Conservation (phyloP, 2,113 vertebrate species). For the Henicopernis longicauda region DNA sequence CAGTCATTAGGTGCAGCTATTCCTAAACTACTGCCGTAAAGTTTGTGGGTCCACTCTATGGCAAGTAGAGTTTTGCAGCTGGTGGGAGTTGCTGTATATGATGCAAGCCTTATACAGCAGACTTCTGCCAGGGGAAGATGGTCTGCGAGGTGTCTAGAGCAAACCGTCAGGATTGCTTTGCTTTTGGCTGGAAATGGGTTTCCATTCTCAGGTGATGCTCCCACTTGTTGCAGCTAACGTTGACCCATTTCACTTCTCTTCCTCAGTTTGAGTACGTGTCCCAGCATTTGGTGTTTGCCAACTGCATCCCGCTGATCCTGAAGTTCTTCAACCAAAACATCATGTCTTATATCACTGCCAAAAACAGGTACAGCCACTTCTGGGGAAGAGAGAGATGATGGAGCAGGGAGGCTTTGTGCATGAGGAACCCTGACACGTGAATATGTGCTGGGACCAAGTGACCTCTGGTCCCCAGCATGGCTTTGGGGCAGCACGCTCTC, state of each 20-base stretch:
- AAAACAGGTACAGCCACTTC: constrained; percentile 83
- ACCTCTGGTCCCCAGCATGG: rapidly evolving
- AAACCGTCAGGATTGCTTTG: not conserved
- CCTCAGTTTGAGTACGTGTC: constrained; percentile 94
- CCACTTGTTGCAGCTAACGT: rapidly evolving
- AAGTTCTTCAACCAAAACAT: constrained; percentile 99
- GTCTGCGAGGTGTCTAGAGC: not conserved
- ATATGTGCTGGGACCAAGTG: not conserved
- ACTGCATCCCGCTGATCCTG: constrained; percentile 97
- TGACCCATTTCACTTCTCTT: not conserved
- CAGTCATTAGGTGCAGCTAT: not conserved
- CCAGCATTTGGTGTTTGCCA: constrained; percentile 96
- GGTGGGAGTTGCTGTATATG: not conserved
- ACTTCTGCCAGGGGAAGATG: not conserved
- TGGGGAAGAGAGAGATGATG: not conserved
- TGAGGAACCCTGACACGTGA: not conserved
- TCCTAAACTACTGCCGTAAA: not conserved
- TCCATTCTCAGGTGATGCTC: not conserved
- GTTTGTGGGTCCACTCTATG: rapidly evolving
- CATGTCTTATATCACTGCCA: constrained; percentile 96
- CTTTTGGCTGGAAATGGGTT: not conserved
- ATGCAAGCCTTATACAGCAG: not conserved
- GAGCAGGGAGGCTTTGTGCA: not conserved
- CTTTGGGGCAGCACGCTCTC: not conserved
- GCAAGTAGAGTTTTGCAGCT: not conserved